phyloP scores from a whole-genome alignment of 64 coral and sea anemone genomes.

The Montipora efflorescens region DNA sequence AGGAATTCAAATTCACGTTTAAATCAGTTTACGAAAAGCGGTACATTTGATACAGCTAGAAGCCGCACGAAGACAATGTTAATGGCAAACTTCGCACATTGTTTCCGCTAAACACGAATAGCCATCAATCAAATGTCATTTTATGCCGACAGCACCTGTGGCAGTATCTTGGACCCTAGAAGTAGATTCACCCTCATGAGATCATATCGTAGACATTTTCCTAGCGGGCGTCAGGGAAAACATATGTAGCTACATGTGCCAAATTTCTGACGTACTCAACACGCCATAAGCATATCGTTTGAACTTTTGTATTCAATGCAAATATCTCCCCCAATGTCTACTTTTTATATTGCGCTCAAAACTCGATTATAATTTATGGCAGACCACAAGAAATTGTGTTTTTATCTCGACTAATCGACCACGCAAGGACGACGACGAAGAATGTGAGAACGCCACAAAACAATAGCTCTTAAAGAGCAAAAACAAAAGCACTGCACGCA shows the following conservation, averaged over 20 bases:
- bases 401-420: slow-evolving; percentile 32
- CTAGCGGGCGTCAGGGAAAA: background rate
- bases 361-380: slow-evolving; percentile 41
- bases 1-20: too few relatives aligned
- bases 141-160: background rate
- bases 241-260: background rate
- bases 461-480: too few relatives aligned
- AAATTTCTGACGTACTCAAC: too few relatives aligned
- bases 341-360: slow-evolving; percentile 8
- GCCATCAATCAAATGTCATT: slow-evolving; percentile 34
- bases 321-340: background rate
- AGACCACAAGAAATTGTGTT: slow-evolving; percentile 12
- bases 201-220: background rate
- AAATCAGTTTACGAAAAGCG: too few relatives aligned
- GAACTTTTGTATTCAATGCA: background rate
- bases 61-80: too few relatives aligned
- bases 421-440: background rate
- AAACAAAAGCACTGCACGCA: too few relatives aligned
- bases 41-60: too few relatives aligned
- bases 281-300: background rate
- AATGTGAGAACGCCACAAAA: background rate
- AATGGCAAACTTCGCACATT: background rate
- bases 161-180: background rate
- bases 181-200: background rate
- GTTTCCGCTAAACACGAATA: background rate